A percentile compares a stretch with the other conserved stretches of the same genome.
These are phyloP conservation scores for Myoxocephalus aenaeus DNA, from an alignment of 2,797 vertebrate genomes.

Conservation along the genomic window DNA sequence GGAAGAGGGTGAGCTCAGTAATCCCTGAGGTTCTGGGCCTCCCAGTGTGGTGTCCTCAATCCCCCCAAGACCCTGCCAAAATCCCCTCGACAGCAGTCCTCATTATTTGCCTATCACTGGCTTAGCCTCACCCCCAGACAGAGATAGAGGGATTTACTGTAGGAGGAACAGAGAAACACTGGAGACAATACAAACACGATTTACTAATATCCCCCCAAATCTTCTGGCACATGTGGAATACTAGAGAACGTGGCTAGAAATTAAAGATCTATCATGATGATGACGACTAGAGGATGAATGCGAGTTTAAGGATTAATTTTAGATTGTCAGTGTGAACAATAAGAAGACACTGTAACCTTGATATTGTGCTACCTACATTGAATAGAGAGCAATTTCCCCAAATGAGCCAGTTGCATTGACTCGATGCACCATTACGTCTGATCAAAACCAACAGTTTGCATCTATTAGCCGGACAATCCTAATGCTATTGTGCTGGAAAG, in stretches of 20 bases:
- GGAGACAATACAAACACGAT: conserved; percentile 13
- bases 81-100: conserved; percentile 60
- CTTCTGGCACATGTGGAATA: neutral
- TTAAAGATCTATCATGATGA: neutral
- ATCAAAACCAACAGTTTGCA: conserved; percentile 40
- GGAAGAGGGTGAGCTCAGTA: conserved; percentile 55
- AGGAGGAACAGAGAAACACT: conserved; percentile 19
- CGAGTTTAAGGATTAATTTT: neutral
- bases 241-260: neutral
- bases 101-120: conserved; percentile 64
- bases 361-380: neutral
- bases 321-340: neutral
- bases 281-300: neutral
- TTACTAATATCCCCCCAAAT: neutral
- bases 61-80: conserved; percentile 49
- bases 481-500: conserved; percentile 51
- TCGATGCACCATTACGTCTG: neutral
- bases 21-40: conserved; percentile 67
- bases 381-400: conserved; percentile 9
- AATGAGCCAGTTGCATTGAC: conserved; percentile 5
- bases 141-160: conserved; percentile 40
- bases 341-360: conserved; percentile 7
- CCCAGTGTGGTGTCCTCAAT: conserved; percentile 66
- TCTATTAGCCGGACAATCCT: conserved; percentile 44
- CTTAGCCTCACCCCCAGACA: conserved; percentile 54